These are phyloP conservation scores for Mallotus villosus DNA, from an alignment of 2,797 vertebrate genomes.

Conservation along the genomic window DNA sequence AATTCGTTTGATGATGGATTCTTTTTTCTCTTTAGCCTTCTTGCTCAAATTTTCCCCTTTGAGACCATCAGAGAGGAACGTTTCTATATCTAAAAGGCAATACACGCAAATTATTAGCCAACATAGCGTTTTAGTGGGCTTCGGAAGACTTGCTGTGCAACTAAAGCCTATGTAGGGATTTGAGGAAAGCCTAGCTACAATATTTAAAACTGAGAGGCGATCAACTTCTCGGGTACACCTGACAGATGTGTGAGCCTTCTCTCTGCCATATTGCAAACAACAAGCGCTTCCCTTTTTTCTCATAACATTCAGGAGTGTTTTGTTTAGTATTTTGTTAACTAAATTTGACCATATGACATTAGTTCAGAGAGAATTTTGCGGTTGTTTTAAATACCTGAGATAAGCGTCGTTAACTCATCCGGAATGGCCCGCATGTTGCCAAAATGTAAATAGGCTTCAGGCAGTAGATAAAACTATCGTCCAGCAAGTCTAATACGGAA, in stretches of 20 bases:
- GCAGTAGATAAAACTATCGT: neutral
- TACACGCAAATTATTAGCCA: conserved; percentile 10
- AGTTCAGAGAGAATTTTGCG: neutral
- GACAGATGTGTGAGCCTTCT: neutral
- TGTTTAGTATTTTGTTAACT: neutral
- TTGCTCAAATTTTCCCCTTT: conserved; percentile 92
- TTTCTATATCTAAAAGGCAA: conserved; percentile 82
- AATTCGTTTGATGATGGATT: conserved; percentile 86
- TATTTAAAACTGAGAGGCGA: neutral
- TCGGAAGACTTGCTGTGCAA: neutral
- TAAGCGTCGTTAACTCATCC: conserved; percentile 72
- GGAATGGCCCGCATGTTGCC: conserved; percentile 66
- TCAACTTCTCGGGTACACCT: neutral
- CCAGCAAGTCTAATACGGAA: conserved; percentile 47
- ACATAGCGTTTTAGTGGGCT: neutral
- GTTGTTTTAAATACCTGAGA: conserved; percentile 69
- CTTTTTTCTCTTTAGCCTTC: conserved; percentile 89
- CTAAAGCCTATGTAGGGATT: no score
- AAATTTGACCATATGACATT: neutral
- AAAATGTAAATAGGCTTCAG: neutral
- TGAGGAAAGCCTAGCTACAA: neutral
- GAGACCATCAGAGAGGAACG: conserved; percentile 81
- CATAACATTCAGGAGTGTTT: neutral
- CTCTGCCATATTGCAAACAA: neutral
- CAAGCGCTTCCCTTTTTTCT: conserved; percentile 3